Conservation (phyloP, 2,797 vertebrate genomes). For the Gymnocypris eckloni region DNA sequence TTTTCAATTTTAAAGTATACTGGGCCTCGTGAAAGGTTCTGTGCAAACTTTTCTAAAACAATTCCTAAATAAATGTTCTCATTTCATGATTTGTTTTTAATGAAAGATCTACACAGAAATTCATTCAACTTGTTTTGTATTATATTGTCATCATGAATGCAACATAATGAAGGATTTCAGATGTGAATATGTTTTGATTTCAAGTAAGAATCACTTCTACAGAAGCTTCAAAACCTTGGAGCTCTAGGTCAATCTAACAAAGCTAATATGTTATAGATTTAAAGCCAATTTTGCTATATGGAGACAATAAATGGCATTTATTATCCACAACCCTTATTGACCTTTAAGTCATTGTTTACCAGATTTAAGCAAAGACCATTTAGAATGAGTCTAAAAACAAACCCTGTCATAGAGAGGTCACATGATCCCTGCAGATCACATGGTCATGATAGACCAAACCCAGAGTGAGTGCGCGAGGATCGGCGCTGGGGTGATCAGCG, state of each 20-base stretch:
- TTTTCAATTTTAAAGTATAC: not conserved
- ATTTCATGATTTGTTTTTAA: not conserved
- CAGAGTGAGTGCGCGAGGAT: constrained; percentile 37
- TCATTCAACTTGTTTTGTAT: not conserved
- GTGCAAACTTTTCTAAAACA: no score
- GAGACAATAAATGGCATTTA: not conserved
- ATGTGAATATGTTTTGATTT: not conserved
- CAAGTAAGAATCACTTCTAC: not conserved
- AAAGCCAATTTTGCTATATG: not conserved
- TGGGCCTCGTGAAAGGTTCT: no score
- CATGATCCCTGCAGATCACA: constrained; percentile 60
- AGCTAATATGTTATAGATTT: no score
- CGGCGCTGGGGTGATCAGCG: constrained; percentile 37
- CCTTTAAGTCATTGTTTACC: not conserved
- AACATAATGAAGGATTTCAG: not conserved
- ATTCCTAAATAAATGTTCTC: no score
- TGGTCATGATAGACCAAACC: constrained; percentile 49
- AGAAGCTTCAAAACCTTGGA: not conserved
- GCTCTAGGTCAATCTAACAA: not conserved
- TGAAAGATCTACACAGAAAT: not conserved
- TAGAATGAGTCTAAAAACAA: constrained; percentile 22
- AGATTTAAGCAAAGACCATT: not conserved
- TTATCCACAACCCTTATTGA: not conserved
- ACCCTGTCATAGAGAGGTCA: constrained; percentile 51
- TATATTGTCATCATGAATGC: not conserved